Conservation (phyloP, 2,888 invertebrate species). For the Steromphala cineraria region DNA sequence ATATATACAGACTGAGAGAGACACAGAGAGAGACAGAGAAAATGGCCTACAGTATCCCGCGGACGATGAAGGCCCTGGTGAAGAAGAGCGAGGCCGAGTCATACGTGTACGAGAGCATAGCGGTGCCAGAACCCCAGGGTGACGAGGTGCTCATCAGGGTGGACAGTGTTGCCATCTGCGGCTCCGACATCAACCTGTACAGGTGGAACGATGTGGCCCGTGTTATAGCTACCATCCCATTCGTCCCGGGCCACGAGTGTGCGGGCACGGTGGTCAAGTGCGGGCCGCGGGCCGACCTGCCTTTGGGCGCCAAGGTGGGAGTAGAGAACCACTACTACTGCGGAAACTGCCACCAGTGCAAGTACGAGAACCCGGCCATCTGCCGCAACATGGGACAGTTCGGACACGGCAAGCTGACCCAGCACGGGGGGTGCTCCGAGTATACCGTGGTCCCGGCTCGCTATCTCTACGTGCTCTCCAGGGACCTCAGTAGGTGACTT, state of each 20-base stretch:
- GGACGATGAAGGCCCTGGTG: conserved; percentile 64
- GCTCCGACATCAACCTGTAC: conserved; percentile 69
- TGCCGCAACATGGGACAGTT: conserved; percentile 70
- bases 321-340: conserved; percentile 72
- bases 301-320: conserved; percentile 61
- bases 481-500: conserved; percentile 55
- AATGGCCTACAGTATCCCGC: conserved; percentile 34
- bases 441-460: conserved; percentile 68
- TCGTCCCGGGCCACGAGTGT: conserved; percentile 71
- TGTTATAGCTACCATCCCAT: conserved; percentile 68
- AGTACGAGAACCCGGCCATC: conserved; percentile 59
- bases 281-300: conserved; percentile 63
- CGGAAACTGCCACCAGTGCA: conserved; percentile 66
- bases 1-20: too few relatives aligned
- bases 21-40: neutral
- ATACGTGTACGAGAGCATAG: conserved; percentile 58
- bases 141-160: conserved; percentile 68
- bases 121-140: conserved; percentile 59
- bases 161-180: conserved; percentile 67
- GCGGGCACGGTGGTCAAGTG: conserved; percentile 69
- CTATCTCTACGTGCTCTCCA: conserved; percentile 60
- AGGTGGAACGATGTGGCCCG: conserved; percentile 68
- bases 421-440: conserved; percentile 69
- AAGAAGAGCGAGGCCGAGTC: conserved; percentile 61
- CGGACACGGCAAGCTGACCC: conserved; percentile 68